Base-by-base conservation (phyloP, 2,113 vertebrate species). In the Mystacornis crossleyi region DNA sequence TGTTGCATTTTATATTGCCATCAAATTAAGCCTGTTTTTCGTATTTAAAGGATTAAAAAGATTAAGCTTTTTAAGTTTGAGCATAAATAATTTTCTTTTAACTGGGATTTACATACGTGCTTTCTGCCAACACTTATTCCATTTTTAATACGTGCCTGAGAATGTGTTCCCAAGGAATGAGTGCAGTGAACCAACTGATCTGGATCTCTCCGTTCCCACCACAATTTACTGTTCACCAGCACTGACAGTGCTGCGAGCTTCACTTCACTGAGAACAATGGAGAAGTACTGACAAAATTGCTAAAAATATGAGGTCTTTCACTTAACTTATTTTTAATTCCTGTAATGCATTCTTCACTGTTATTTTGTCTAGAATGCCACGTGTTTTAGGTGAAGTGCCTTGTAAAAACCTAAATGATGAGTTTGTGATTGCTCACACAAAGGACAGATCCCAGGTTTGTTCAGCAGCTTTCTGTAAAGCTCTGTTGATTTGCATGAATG, bases 141-240 rank as follows among this genome's bases (percentile, higher is more conserved):
- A 0, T 45, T 82, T 86, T 69, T 54, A 51, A 38, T 45, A 9
- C 7, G 34, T 66, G 72, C 50, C 33, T 70, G 54, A 50, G 64
- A 91, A 48, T 18, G 48, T 23, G 33, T 8, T 91, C 51, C 58
- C 31, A 81, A 47, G 81, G 54, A 62, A 40, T 18, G 34, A 81
- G 42, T 70, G 75, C 83, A 58, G 55, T 79, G 74, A 93, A 81
- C 43, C 70, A 57, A 10, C 38, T 58, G 51, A 29, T 45, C 14
- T 0, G 1, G 42, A 70, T 62, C 4, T 1, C 64, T 6, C 42
- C 0, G 0, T 73, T 94, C 92, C 81, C 60, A 58, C 72, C 42
- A 4, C 3, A 18, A 18, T 55, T 75, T 89, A 50, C 75, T 4
- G 10, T 18, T 80, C 61, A 4, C 55, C 14, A 50, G 65, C 55